Percentiles rank a stretch among this genome's conserved stretches.
Conservation (phyloP, 2,113 vertebrate species). For the Ursus arctos region DNA sequence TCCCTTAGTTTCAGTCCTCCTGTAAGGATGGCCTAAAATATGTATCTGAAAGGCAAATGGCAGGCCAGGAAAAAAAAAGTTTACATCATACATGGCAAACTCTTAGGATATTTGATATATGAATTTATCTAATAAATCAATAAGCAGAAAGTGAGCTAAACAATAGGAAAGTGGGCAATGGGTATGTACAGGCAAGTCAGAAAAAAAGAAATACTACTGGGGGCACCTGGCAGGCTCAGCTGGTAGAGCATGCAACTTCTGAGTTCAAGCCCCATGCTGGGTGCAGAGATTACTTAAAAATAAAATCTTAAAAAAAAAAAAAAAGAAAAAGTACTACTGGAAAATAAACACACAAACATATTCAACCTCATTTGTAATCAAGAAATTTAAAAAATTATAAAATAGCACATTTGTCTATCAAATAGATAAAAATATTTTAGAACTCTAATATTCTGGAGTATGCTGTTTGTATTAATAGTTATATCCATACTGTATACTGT, state of each 20-base stretch:
- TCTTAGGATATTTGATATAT: slow-evolving; percentile 41
- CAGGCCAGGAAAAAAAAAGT: neutral
- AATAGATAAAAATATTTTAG: neutral
- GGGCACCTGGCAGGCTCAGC: neutral
- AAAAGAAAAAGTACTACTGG: neutral
- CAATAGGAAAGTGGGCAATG: neutral
- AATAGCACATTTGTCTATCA: neutral
- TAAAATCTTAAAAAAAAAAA: neutral
- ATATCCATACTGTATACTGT: neutral
- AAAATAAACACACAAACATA: neutral
- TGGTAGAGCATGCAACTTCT: neutral
- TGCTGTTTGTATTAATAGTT: neutral
- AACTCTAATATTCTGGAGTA: neutral
- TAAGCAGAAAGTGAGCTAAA: slow-evolving; percentile 4
- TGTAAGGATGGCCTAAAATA: neutral
- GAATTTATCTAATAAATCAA: neutral
- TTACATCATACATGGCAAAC: neutral
- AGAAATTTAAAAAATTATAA: slow-evolving; percentile 4
- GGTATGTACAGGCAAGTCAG: neutral
- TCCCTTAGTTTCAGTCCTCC: neutral
- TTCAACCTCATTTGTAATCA: neutral
- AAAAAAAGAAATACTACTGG: neutral
- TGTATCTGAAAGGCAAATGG: neutral
- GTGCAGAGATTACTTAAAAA: neutral
- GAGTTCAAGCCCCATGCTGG: neutral